These are phyloP conservation scores for Drosophila gaucha DNA, from an alignment of 2,888 invertebrate species.

Conservation along the genomic window DNA sequence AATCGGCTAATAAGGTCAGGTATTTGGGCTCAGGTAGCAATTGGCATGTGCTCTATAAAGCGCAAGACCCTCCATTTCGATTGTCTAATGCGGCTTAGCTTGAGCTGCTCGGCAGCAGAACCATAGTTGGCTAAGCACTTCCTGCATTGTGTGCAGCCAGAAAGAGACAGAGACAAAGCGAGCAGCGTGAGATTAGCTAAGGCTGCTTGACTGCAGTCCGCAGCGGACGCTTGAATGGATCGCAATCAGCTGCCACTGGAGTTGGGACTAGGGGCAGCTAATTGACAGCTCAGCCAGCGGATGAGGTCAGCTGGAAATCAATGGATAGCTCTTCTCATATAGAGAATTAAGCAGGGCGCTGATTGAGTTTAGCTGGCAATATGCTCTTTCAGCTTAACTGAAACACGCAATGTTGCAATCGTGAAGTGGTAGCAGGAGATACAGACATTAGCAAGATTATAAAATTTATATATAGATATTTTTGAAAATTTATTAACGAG, in stretches of 20 bases:
- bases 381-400: neutral
- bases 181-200: slow-evolving; percentile 29
- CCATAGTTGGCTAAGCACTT: slow-evolving; percentile 31
- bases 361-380: neutral
- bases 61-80: slow-evolving; percentile 31
- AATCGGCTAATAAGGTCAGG: slow-evolving; percentile 59
- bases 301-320: slow-evolving; percentile 56
- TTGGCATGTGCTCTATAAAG: slow-evolving; percentile 9
- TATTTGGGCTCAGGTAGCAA: slow-evolving; percentile 28
- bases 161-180: neutral
- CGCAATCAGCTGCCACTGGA: slow-evolving; percentile 21
- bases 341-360: slow-evolving; percentile 1
- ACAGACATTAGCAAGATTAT: neutral
- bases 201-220: slow-evolving; percentile 28
- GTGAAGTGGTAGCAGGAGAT: neutral
- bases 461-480: no score
- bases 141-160: slow-evolving; percentile 27
- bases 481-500: no score
- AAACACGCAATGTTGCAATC: neutral
- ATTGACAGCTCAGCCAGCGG: slow-evolving; percentile 50
- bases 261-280: slow-evolving; percentile 15
- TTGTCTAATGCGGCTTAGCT: slow-evolving; percentile 47
- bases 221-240: slow-evolving; percentile 46
- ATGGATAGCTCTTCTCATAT: neutral
- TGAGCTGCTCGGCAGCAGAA: slow-evolving; percentile 20